Conservation (phyloP, 2,113 vertebrate genomes). For the Hemiprocne comata region DNA sequence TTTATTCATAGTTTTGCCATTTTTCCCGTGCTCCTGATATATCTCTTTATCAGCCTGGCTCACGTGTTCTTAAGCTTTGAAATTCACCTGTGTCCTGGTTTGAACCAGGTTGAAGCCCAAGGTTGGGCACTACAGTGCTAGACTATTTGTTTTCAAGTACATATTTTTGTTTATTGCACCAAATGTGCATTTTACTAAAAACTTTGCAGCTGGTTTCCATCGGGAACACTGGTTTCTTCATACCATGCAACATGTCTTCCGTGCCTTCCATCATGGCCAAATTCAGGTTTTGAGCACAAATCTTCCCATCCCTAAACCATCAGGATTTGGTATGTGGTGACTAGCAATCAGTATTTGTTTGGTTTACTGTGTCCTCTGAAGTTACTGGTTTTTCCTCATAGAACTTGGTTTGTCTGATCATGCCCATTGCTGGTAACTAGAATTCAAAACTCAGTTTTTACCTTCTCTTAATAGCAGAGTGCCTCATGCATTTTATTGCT, state of each 20-base stretch:
- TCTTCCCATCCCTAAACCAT: not conserved
- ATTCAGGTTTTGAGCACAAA: not conserved
- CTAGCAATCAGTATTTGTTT: constrained; percentile 43
- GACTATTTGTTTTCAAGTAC: not conserved
- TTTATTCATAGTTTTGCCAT: constrained; percentile 7
- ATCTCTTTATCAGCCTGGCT: not conserved
- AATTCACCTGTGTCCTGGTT: no score
- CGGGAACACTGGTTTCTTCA: not conserved
- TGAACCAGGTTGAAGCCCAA: no score
- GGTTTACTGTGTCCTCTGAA: constrained; percentile 7
- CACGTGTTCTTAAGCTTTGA: not conserved
- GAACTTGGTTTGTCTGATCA: not conserved
- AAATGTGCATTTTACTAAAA: not conserved
- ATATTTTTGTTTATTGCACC: not conserved
- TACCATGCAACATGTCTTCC: not conserved
- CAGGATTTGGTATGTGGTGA: not conserved
- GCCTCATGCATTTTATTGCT: not conserved
- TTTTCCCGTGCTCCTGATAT: not conserved
- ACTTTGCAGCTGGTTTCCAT: not conserved
- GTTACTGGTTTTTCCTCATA: not conserved
- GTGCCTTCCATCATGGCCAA: constrained; percentile 1
- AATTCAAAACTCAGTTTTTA: not conserved
- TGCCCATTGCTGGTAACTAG: not conserved
- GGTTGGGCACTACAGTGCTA: not conserved
- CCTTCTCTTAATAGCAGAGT: not conserved